These are phyloP conservation scores for Pinna nobilis DNA, from an alignment of 1,140 invertebrate genomes.

Conservation along the genomic window DNA sequence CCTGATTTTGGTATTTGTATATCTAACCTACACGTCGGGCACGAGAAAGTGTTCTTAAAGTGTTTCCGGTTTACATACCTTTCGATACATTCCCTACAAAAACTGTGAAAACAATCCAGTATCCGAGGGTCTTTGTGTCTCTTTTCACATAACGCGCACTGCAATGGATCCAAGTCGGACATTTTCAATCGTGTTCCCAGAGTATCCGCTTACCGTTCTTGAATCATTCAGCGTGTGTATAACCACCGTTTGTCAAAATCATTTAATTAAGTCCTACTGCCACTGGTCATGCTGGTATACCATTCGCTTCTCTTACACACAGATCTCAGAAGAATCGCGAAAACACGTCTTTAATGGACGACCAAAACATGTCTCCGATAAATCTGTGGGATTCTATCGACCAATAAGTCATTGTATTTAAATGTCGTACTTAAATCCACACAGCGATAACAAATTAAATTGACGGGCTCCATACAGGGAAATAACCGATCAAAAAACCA, in stretches of 20 bases:
- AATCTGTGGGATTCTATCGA: too few relatives aligned
- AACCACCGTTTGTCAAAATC: neutral
- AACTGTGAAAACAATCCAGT: conserved; percentile 39
- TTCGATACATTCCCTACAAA: conserved; percentile 40
- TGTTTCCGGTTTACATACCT: conserved; percentile 18
- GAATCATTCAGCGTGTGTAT: too few relatives aligned
- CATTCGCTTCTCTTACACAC: neutral
- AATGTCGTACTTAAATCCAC: too few relatives aligned
- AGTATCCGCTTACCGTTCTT: neutral
- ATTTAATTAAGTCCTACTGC: neutral
- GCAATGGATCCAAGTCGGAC: conserved; percentile 18
- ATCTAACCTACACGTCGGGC: conserved; percentile 33
- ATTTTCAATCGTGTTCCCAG: neutral
- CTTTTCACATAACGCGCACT: conserved; percentile 33
- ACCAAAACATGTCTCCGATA: too few relatives aligned
- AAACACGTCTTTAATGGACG: too few relatives aligned
- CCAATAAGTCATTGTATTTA: too few relatives aligned
- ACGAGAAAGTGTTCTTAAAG: conserved; percentile 34
- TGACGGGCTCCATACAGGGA: too few relatives aligned
- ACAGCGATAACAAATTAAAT: too few relatives aligned
- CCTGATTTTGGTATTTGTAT: conserved; percentile 39
- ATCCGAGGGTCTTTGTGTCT: conserved; percentile 40
- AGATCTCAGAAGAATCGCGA: too few relatives aligned
- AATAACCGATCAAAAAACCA: too few relatives aligned
- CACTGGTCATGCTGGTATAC: conserved; percentile 4